A percentile compares a stretch with the other conserved stretches of the same genome.
phyloP scores from a whole-genome alignment of 1,140 invertebrate genomes.

The Schlechtendalia chinensis region DNA sequence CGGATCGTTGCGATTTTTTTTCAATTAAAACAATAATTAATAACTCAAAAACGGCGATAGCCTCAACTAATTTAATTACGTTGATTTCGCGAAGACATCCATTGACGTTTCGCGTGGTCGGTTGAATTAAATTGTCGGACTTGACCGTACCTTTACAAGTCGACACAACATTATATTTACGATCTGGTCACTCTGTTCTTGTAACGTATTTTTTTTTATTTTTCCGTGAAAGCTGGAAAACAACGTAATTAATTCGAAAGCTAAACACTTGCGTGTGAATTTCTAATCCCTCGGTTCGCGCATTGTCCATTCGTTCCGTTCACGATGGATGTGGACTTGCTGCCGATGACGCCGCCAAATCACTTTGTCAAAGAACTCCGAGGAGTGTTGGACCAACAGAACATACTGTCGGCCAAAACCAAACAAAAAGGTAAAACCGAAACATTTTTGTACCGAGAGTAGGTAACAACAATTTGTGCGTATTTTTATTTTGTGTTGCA shows the following conservation, averaged over 20 bases:
- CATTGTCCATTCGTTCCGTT: not conserved
- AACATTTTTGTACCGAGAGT: not conserved
- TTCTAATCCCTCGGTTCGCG: not conserved
- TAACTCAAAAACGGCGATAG: too few species aligned
- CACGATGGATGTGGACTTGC: not conserved
- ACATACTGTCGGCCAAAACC: conserved; percentile 64
- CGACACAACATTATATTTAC: too few species aligned
- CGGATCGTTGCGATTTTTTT: too few species aligned
- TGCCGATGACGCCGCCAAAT: conserved; percentile 52
- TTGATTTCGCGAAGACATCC: too few species aligned
- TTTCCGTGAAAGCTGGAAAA: not conserved
- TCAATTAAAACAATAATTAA: too few species aligned
- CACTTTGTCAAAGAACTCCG: conserved; percentile 63
- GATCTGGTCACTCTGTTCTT: conserved; percentile 2
- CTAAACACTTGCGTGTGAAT: too few species aligned
- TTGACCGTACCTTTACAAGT: too few species aligned
- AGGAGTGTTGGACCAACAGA: conserved; percentile 63
- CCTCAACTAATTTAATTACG: too few species aligned
- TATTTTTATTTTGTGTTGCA: conserved; percentile 51
- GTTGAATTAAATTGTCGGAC: too few species aligned
- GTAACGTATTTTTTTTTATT: conserved; percentile 26
- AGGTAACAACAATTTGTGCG: conserved; percentile 27
- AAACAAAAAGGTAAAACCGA: conserved; percentile 60
- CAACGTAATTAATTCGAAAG: not conserved
- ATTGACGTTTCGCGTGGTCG: too few species aligned